Evolutionary conservation across 1,140 invertebrate species (phyloP), one percentile per base, ranked within the genome.

Genomic region (Augochlora pura): DNA sequence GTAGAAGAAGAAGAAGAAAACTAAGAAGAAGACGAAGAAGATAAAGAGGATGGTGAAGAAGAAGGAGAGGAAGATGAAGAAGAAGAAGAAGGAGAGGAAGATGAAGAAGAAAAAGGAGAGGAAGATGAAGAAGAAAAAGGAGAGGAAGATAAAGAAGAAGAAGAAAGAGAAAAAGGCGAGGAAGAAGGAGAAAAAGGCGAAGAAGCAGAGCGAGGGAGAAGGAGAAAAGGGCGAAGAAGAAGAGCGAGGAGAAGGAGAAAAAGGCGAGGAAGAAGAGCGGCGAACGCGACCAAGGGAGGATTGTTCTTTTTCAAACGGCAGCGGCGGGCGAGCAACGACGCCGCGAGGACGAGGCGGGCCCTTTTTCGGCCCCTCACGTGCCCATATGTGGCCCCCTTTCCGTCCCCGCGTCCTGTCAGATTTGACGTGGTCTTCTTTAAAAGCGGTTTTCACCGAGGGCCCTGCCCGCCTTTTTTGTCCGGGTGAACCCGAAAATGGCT

Each of bases 401-500:
- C 21, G 83, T 49, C 68, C 82, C 84, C 69, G 46, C 46, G 59
- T 81, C 81, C 87, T 89, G 88, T 89, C 88, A 89, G 86, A 73
- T 87, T 87, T 89, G 87, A 88, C 86, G 72, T 87, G 86, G 79
- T 87, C 78, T 81, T 82, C 76, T 86, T 86, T 80, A 84, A 87
- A 57, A 86, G 86, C 84, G 85, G 81, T 84, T 87, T 87, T 84
- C 82, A 87, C 85, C 68, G 67, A 86, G 69, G 80, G 65, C 64
- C 78, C 87, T 77, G 77, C 81, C 80, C 82, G 79, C 84, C 82
- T 87, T 87, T 87, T 85, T 85, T 86, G 75, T 86, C 59, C 70
- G 46, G 46, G 52, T 46, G 69, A 80, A 69, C 69, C 78, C 83
- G 84, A 79, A 90, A 90, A 90, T 90, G 89, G 89, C 89, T 82